Evolutionary conservation across 2,888 invertebrate genomes (phyloP), one percentile per base, ranked within the genome.

Genomic region (Pilophorus perplexus): DNA sequence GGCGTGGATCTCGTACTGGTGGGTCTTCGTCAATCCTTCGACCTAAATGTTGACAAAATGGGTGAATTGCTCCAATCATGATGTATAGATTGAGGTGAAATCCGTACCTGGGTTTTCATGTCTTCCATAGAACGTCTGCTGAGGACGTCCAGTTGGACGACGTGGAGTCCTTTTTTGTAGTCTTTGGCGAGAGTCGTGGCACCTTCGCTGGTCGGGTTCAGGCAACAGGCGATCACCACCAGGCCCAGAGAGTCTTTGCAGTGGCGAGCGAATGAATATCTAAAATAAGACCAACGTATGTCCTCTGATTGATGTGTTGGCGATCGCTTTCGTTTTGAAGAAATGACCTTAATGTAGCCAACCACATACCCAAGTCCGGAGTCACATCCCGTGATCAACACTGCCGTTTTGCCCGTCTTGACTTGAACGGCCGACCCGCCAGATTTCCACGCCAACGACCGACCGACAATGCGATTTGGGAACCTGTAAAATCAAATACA

Each of bases 311-410:
- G n/a, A n/a, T n/a, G n/a, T n/a, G n/a, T n/a, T n/a, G n/a, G n/a
- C n/a, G n/a, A n/a, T n/a, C n/a, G n/a, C n/a, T n/a, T n/a, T n/a
- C n/a, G 40, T 14, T 4, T 4, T 40, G 14, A 2, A 40, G 40
- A 2, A 16, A 40, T 4, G 62, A 52, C 25, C 48, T 66, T 0
- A 88, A 87, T n/a, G n/a, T n/a, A n/a, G n/a, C n/a, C n/a, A n/a
- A n/a, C n/a, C n/a, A 52, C n/a, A n/a, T n/a, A 89, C 64, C 93
- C 93, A 14, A 93, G 80, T 2, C 93, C 93, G 66, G 90, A 88
- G 77, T 93, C 92, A 75, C 93, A 93, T 42, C 93, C 93, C 5
- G 89, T 90, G 71, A 93, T 85, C 16, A 90, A 69, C 12, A 78
- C 72, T 8, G 74, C 72, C 18, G 67, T 66, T 28, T 59, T 55